Conservation (phyloP, 2,113 vertebrate genomes). For the Petrocephalus zakoni region DNA sequence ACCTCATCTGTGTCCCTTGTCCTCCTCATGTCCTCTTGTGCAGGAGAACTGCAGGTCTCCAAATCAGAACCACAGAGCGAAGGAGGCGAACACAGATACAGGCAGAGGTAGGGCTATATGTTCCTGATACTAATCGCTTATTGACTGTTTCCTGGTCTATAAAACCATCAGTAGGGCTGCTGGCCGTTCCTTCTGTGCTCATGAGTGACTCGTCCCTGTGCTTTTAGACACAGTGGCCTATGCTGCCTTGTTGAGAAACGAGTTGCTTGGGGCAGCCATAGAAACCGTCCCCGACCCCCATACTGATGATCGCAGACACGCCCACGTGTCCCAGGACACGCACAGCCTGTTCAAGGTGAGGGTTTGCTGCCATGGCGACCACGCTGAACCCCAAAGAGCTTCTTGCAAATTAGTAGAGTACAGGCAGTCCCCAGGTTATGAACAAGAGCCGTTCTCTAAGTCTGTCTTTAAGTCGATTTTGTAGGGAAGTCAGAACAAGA, state of each 20-base stretch:
- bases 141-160: not conserved
- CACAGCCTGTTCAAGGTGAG: conserved; percentile 66
- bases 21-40: not conserved
- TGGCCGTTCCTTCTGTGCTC: not conserved
- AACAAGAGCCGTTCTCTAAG: not conserved
- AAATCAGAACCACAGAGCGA: conserved; percentile 63
- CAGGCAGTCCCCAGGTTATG: not conserved
- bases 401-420: not conserved
- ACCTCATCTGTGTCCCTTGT: not conserved
- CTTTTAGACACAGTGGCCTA: conserved; percentile 65
- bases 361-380: not conserved
- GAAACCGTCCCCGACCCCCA: conserved; percentile 63
- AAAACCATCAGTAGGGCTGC: not conserved
- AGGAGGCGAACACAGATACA: conserved; percentile 62
- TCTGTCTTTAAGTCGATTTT: not conserved
- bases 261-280: conserved; percentile 66
- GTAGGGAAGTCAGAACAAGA: not conserved
- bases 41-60: conserved; percentile 70
- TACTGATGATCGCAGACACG: conserved; percentile 58
- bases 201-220: not conserved
- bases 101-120: conserved; percentile 59
- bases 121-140: not conserved
- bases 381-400: not conserved
- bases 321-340: conserved; percentile 56
- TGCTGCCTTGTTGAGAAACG: conserved; percentile 67